phyloP scores from a whole-genome alignment of 2,888 invertebrate species.

The Auanema freiburgensis region DNA sequence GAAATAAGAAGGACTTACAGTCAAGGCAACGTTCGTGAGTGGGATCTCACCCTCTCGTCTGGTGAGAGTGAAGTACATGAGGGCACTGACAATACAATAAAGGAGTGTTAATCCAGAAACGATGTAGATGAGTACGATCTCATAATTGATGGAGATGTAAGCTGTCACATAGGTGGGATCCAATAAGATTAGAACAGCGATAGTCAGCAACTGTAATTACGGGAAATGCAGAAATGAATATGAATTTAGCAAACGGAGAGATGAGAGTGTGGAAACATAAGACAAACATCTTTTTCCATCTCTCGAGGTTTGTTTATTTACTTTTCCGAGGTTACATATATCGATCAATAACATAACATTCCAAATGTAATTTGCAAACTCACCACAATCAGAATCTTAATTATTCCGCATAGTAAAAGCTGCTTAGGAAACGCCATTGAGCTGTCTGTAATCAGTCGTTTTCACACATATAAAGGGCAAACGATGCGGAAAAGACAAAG shows the following conservation, averaged over 20 bases:
- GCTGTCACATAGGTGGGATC: constrained; percentile 62
- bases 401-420: constrained; percentile 50
- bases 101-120: constrained; percentile 57
- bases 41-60: constrained; percentile 49
- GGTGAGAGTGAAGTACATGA: constrained; percentile 56
- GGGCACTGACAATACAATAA: constrained; percentile 58
- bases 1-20: constrained; percentile 35
- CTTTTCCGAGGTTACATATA: background rate
- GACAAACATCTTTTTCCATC: background rate
- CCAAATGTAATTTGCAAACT: constrained; percentile 24
- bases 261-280: background rate
- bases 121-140: constrained; percentile 58
- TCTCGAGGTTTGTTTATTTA: background rate
- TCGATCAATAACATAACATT: too few relatives aligned
- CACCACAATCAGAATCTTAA: constrained; percentile 58
- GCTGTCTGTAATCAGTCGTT: too few relatives aligned
- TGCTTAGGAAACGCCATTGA: constrained; percentile 58
- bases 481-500: too few relatives aligned
- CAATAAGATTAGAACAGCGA: constrained; percentile 53
- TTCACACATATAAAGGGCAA: background rate
- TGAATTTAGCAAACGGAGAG: constrained; percentile 3
- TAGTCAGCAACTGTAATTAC: constrained; percentile 38
- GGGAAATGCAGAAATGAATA: background rate
- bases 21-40: constrained; percentile 56
- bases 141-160: constrained; percentile 62